Conservation (phyloP, 2,113 vertebrate genomes). For the Eira barbara region DNA sequence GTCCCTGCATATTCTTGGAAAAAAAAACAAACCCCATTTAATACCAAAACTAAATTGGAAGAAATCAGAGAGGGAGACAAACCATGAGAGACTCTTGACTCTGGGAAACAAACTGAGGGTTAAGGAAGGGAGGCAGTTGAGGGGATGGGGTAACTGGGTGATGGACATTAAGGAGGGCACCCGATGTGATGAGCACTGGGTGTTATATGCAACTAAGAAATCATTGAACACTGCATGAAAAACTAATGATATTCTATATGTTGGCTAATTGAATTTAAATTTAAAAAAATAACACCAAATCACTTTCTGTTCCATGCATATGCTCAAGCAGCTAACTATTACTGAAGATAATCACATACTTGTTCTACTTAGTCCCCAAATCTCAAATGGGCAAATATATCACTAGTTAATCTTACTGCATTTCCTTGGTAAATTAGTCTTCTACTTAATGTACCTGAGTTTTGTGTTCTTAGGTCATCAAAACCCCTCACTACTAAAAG, state of each 20-base stretch:
- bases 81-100: too few relatives aligned
- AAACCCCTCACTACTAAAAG: background rate
- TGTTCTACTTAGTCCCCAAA: background rate
- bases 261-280: too few relatives aligned
- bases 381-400: background rate
- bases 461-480: background rate
- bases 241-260: too few relatives aligned
- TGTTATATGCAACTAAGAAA: too few relatives aligned
- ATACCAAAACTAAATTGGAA: background rate
- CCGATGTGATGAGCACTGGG: too few relatives aligned
- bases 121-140: too few relatives aligned
- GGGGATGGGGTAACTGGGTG: too few relatives aligned
- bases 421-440: background rate
- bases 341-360: background rate
- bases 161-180: too few relatives aligned
- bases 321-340: background rate
- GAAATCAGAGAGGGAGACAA: too few relatives aligned
- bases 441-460: background rate
- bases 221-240: too few relatives aligned
- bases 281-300: background rate
- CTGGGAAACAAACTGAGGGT: too few relatives aligned
- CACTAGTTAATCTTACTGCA: background rate
- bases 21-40: background rate
- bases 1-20: background rate
- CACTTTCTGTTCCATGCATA: background rate